Evolutionary conservation across 2,797 vertebrate species (phyloP).

Genomic region (Amphiprion clarkii): DNA sequence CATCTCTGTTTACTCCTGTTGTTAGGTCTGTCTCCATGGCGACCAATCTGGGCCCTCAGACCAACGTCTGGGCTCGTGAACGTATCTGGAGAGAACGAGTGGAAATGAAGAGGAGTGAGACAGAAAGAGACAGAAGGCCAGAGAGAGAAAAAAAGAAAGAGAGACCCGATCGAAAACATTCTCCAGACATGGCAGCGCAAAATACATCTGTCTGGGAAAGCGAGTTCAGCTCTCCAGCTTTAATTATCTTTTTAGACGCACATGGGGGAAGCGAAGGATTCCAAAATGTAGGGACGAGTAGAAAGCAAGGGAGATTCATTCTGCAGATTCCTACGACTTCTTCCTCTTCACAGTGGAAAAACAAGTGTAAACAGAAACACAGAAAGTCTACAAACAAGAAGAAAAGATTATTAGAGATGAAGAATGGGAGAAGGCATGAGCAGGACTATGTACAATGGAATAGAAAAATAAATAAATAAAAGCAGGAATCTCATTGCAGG

Average conservation of each 20-base stretch:
- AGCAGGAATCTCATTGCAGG: constrained; percentile 2
- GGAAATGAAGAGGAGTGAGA: constrained; percentile 55
- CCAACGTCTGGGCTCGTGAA: constrained; percentile 50
- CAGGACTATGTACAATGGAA: not conserved
- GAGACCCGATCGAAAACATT: constrained; percentile 54
- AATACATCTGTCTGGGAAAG: constrained; percentile 62
- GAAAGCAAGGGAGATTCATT: constrained; percentile 23
- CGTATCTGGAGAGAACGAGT: constrained; percentile 60
- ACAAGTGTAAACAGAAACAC: constrained; percentile 21
- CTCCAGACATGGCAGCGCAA: constrained; percentile 59
- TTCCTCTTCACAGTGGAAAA: constrained; percentile 6
- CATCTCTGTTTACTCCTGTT: constrained; percentile 67
- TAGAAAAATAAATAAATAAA: not conserved
- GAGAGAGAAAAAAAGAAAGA: constrained; percentile 19
- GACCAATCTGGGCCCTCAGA: constrained; percentile 56
- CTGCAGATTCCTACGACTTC: constrained; percentile 30
- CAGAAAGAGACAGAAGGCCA: constrained; percentile 12
- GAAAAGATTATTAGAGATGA: not conserved
- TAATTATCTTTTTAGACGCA: constrained; percentile 67
- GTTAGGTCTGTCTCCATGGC: constrained; percentile 60
- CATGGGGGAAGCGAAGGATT: constrained; percentile 37
- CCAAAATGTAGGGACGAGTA: constrained; percentile 33
- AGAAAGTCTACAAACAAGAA: not conserved
- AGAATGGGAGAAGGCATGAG: not conserved
- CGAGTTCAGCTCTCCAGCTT: constrained; percentile 49